phyloP scores from a whole-genome alignment of 2,113 vertebrate species.

The Arothron firmamentum region DNA sequence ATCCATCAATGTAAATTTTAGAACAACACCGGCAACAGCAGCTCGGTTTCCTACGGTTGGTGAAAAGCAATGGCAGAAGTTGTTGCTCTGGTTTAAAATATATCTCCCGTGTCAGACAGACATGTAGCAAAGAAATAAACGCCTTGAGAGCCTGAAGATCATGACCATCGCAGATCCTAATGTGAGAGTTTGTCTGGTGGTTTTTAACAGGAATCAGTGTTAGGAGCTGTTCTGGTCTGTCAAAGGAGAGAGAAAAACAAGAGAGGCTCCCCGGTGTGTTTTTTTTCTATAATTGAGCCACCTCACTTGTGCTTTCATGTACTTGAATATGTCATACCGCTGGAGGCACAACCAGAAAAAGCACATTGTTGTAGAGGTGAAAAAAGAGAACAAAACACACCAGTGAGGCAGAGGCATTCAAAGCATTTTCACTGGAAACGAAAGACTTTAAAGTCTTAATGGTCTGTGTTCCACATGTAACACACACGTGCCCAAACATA shows the following conservation, averaged over 20 bases:
- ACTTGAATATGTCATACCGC: constrained; percentile 29
- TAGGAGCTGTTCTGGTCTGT: constrained; percentile 39
- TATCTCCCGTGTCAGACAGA: neutral
- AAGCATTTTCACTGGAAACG: no score
- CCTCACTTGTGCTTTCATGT: constrained; percentile 38
- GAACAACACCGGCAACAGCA: constrained; percentile 38
- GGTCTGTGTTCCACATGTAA: no score
- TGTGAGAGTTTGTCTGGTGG: constrained; percentile 35
- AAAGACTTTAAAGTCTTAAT: no score
- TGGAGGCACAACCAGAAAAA: constrained; percentile 32
- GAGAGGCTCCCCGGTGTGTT: constrained; percentile 22
- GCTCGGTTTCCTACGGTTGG: constrained; percentile 25
- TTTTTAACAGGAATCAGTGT: constrained; percentile 55
- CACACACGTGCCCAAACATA: no score
- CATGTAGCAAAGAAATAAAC: constrained; percentile 18
- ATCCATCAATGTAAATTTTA: constrained; percentile 49
- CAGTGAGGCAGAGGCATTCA: neutral
- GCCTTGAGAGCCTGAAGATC: constrained; percentile 21
- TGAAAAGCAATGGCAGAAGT: constrained; percentile 15
- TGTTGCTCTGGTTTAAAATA: constrained; percentile 28
- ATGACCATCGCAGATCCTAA: constrained; percentile 30
- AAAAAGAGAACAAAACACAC: constrained; percentile 27
- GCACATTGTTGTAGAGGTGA: constrained; percentile 25
- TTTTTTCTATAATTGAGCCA: constrained; percentile 51
- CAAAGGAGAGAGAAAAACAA: neutral